These are phyloP conservation scores for Periophthalmus modestus DNA, from an alignment of 2,113 vertebrate genomes.

Conservation along the genomic window DNA sequence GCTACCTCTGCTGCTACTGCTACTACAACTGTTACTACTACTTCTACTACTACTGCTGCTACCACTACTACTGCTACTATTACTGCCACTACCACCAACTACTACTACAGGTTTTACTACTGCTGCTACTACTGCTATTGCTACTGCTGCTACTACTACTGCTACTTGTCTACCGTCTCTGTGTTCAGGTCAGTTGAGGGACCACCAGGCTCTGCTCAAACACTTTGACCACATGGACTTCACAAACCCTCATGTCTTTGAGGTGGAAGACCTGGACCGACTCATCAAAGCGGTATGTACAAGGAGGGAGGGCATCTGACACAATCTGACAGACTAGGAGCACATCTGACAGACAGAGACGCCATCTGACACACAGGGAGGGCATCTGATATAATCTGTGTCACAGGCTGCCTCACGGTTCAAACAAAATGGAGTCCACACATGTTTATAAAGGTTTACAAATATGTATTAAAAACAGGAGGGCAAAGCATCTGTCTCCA, in stretches of 20 bases:
- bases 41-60: no score
- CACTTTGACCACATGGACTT: constrained; percentile 97
- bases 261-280: constrained; percentile 93
- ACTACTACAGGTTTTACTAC: background rate
- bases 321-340: no score
- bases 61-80: background rate
- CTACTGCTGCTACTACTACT: background rate
- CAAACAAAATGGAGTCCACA: no score
- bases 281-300: constrained; percentile 91
- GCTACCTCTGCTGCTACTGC: no score
- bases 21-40: no score
- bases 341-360: no score
- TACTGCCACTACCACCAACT: background rate
- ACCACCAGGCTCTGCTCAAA: constrained; percentile 91
- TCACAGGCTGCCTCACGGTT: no score
- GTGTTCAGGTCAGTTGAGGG: constrained; percentile 32
- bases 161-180: background rate
- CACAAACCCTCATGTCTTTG: constrained; percentile 94
- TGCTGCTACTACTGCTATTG: background rate
- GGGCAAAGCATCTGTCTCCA: no score
- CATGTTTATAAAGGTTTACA: no score
- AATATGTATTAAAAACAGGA: no score
- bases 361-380: no score
- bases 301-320: background rate
- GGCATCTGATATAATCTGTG: no score